These are phyloP conservation scores for Hyles euphorbiae DNA, from an alignment of 1,140 invertebrate genomes.

Conservation along the genomic window DNA sequence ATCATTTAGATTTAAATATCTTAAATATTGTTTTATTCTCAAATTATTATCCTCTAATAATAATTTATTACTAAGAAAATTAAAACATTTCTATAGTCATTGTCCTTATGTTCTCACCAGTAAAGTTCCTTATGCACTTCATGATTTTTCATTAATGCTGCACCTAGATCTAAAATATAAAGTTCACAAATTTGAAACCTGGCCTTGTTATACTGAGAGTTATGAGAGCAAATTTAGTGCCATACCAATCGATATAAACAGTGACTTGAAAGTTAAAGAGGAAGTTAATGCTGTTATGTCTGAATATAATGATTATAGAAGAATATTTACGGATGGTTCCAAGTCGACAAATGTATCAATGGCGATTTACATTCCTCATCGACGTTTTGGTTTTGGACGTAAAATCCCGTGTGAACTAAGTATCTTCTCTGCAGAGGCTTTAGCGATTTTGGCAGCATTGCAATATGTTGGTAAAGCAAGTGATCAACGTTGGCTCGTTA, in stretches of 20 bases:
- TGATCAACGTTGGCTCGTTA: not conserved
- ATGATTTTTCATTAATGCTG: not conserved
- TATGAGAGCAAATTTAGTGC: slow-evolving; percentile 1
- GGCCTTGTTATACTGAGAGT: not conserved
- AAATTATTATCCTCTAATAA: not conserved
- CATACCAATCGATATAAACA: not conserved
- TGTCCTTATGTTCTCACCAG: not conserved
- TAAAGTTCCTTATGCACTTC: not conserved
- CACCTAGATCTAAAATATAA: not conserved
- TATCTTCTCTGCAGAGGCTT: not conserved
- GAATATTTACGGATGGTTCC: not conserved
- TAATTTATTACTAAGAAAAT: not conserved
- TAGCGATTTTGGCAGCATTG: not conserved
- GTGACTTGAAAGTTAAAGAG: not conserved
- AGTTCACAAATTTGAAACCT: not conserved
- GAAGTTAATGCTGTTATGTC: not conserved
- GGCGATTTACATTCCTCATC: not conserved
- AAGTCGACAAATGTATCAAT: not conserved
- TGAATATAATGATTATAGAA: not conserved
- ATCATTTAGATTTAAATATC: not conserved
- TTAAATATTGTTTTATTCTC: not conserved
- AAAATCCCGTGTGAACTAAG: not conserved
- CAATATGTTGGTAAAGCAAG: not conserved
- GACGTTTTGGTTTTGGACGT: not conserved
- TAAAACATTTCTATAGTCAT: not conserved